Evolutionary conservation across 1,140 invertebrate genomes (phyloP), one percentile per base, ranked within the genome.

Genomic region (Prorops nasuta): DNA sequence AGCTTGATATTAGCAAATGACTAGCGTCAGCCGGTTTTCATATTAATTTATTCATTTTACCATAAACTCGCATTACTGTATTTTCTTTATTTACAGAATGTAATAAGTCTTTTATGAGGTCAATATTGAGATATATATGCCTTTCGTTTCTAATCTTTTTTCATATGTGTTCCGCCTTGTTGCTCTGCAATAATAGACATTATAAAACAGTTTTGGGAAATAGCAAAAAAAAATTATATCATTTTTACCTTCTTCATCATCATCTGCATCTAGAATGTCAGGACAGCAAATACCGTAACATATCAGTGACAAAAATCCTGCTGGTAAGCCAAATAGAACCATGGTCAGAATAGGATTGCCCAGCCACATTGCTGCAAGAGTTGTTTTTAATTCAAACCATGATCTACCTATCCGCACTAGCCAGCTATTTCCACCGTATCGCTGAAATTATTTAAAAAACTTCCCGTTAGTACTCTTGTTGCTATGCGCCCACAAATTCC

Each of bases 211-310:
- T 10, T 49, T 28, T 38, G n/a, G 32, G n/a, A 39, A 40, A 41
- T 53, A 28, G 22, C 38, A n/a, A 9, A 24, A 28, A n/a, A 17
- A 49, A 36, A n/a, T n/a, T n/a, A n/a, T n/a, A n/a, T n/a, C n/a
- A n/a, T n/a, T n/a, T 42, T 52, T 69, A 74, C 68, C 72, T 60
- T 79, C 82, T 55, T 90, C 89, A 36, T 94, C 91, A 15, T 94
- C 92, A 54, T 89, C 85, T n/a, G 91, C 91, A 71, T 96, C 94
- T 57, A 96, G 80, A 63, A 96, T 92, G 76, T 97, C 93, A 17
- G 91, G 86, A 74, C 93, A 97, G 72, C 91, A 97, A 53, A 94
- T 89, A 2, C 92, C 92, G 68, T 97, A 97, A 66, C 90, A 87
- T 64, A 98, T 97, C 1, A 97, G 83, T n/a, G 88, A 88, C 7